Conservation (phyloP, 2,888 invertebrate genomes). For the Agrotis exclamationis region DNA sequence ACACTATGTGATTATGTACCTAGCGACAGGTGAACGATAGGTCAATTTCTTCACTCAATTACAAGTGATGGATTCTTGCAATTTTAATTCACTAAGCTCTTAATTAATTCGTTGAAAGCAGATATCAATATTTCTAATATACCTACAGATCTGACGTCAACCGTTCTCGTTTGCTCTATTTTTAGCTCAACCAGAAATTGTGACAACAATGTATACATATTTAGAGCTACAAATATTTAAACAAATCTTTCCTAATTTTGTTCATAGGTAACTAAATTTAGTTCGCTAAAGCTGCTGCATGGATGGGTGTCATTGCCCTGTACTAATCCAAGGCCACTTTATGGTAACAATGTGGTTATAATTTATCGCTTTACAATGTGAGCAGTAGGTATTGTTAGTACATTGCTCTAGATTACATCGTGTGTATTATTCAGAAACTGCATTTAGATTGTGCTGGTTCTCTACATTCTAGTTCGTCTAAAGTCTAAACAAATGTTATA, state of each 20-base stretch:
- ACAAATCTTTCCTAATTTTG: conserved; percentile 28
- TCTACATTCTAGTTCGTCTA: too few relatives aligned
- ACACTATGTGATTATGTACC: too few relatives aligned
- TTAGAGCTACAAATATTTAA: conserved; percentile 12
- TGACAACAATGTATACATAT: conserved; percentile 29
- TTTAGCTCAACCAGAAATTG: conserved; percentile 25
- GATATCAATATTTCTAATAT: conserved; percentile 19
- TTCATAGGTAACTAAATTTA: conserved; percentile 28
- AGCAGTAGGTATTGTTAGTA: conserved; percentile 27
- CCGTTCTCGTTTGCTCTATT: conserved; percentile 29
- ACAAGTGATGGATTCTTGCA: conserved; percentile 30
- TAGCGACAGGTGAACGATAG: conserved; percentile 31
- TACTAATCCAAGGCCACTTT: conserved; percentile 63
- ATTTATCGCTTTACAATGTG: conserved; percentile 87
- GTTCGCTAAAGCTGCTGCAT: conserved; percentile 35
- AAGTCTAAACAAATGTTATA: too few relatives aligned
- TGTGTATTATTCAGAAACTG: conserved; percentile 22
- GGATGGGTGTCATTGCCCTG: conserved; percentile 71
- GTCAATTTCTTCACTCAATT: conserved; percentile 26
- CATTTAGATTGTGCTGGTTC: neutral
- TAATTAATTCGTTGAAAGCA: neutral
- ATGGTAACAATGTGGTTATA: conserved; percentile 79
- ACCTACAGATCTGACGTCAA: conserved; percentile 31
- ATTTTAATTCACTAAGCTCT: conserved; percentile 18
- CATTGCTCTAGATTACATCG: conserved; percentile 31